Conservation (phyloP, 2,113 vertebrate genomes). For the Leptosomus discolor region DNA sequence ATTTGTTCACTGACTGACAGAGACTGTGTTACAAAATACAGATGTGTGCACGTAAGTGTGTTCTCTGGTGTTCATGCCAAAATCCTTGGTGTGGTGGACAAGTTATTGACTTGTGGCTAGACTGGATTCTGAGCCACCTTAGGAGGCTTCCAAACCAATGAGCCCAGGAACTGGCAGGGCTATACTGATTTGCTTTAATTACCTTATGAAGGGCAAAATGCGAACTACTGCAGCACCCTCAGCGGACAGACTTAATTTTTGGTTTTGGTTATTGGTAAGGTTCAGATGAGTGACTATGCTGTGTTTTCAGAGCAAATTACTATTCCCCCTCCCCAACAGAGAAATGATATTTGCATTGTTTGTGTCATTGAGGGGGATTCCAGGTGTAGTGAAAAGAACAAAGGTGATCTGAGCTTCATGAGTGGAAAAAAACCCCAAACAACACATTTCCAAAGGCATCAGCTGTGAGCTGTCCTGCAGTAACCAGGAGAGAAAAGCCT, state of each 20-base stretch:
- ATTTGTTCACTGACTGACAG: not conserved
- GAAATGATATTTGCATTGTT: not conserved
- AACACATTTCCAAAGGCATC: not conserved
- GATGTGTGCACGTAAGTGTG: not conserved
- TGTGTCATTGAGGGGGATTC: not conserved
- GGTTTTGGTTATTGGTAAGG: not conserved
- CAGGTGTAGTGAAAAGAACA: not conserved
- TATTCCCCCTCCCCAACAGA: fast-evolving
- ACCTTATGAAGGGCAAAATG: not conserved
- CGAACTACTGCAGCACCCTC: not conserved
- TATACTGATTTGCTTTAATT: not conserved
- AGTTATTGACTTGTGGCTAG: not conserved
- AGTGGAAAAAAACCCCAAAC: too few relatives aligned
- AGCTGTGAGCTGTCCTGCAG: not conserved
- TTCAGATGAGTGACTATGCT: not conserved
- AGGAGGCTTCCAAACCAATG: not conserved
- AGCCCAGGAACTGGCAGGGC: not conserved
- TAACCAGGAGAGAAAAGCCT: not conserved
- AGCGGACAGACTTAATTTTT: not conserved
- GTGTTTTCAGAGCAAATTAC: not conserved
- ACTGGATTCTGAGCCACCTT: not conserved
- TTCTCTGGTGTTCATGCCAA: not conserved
- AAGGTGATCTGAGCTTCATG: not conserved
- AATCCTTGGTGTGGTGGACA: not conserved
- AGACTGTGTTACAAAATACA: not conserved